Conservation (phyloP, 2,888 invertebrate species). For the Phorcus lineatus region DNA sequence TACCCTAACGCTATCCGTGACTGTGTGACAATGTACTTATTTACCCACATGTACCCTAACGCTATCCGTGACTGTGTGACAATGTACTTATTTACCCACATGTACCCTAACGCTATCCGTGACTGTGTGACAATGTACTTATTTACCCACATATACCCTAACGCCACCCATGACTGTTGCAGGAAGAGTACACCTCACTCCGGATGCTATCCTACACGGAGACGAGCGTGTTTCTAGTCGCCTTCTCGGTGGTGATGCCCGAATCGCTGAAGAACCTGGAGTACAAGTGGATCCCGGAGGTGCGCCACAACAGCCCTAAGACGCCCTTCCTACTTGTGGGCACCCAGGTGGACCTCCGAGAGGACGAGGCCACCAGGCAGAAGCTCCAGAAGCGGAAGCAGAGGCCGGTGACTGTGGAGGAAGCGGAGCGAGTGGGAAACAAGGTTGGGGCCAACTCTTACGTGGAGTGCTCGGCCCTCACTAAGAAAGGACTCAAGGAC, state of each 20-base stretch:
- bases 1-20: too few relatives aligned
- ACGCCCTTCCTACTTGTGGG: slow-evolving; percentile 66
- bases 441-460: slow-evolving; percentile 63
- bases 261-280: slow-evolving; percentile 70
- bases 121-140: too few relatives aligned
- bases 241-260: slow-evolving; percentile 70
- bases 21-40: too few relatives aligned
- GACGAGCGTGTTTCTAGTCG: slow-evolving; percentile 71
- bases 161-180: slow-evolving; percentile 29
- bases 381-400: slow-evolving; percentile 61
- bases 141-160: neutral
- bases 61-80: too few relatives aligned
- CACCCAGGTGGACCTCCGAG: slow-evolving; percentile 67
- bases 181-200: slow-evolving; percentile 72
- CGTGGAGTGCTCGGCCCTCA: slow-evolving; percentile 67
- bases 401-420: slow-evolving; percentile 58
- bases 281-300: slow-evolving; percentile 70
- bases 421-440: slow-evolving; percentile 61
- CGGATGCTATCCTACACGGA: slow-evolving; percentile 69
- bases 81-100: too few relatives aligned
- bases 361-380: slow-evolving; percentile 60
- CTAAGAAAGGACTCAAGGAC: slow-evolving; percentile 64
- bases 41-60: too few relatives aligned
- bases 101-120: too few relatives aligned
- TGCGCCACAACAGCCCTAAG: slow-evolving; percentile 58